phyloP scores from a whole-genome alignment of 2,113 vertebrate genomes.

The Malaclemys terrapin region DNA sequence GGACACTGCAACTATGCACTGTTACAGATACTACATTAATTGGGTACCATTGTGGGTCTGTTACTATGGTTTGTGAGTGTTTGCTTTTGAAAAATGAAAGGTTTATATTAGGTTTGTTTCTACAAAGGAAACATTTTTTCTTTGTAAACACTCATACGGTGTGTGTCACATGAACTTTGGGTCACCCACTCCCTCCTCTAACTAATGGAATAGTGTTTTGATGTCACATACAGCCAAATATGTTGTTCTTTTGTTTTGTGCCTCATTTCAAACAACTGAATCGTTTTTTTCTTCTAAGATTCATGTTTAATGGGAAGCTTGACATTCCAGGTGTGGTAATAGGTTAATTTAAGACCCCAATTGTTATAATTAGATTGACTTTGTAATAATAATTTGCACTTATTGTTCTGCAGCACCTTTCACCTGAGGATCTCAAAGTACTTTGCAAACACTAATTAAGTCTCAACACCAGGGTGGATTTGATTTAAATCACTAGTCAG shows the following conservation, averaged over 20 bases:
- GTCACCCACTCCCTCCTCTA: neutral
- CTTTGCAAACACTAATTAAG: neutral
- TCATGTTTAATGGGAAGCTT: neutral
- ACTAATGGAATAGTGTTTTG: neutral
- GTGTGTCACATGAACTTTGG: neutral
- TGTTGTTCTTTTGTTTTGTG: neutral
- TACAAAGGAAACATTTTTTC: neutral
- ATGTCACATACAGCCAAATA: neutral
- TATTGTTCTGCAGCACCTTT: neutral
- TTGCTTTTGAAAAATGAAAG: neutral
- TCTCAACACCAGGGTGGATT: neutral
- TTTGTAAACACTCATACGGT: neutral
- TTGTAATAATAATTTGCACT: neutral
- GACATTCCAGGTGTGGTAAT: neutral
- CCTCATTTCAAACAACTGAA: neutral
- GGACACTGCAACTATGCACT: neutral
- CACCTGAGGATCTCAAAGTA: neutral
- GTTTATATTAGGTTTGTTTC: neutral
- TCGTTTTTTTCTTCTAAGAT: rapidly evolving
- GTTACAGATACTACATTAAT: neutral
- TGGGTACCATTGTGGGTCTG: neutral
- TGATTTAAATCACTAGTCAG: too few relatives aligned
- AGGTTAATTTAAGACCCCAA: neutral
- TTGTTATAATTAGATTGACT: neutral
- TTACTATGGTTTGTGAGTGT: neutral